phyloP scores from a whole-genome alignment of 2,888 invertebrate genomes.

The Agrochola lychnidis region DNA sequence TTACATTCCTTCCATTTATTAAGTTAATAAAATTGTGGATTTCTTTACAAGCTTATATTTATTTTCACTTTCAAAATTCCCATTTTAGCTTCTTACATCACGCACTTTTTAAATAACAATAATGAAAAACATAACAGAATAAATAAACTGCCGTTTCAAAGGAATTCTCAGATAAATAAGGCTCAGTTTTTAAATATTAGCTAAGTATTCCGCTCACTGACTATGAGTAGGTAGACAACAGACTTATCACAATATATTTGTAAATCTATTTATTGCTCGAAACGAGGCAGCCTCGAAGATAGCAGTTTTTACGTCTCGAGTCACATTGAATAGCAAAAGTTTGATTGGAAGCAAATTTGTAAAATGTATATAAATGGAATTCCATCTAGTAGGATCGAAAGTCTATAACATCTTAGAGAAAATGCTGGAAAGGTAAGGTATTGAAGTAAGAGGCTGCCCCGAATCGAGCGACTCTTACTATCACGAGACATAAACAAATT shows the following conservation, averaged over 20 bases:
- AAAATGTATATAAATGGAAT: background rate
- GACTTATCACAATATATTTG: constrained; percentile 25
- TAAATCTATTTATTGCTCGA: constrained; percentile 7
- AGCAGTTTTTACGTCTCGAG: constrained; percentile 1
- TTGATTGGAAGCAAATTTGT: background rate
- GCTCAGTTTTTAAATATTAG: constrained; percentile 60
- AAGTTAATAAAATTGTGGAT: constrained; percentile 41
- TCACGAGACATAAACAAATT: constrained; percentile 29
- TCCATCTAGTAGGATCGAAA: background rate
- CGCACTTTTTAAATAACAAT: background rate
- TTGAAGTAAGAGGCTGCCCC: constrained; percentile 15
- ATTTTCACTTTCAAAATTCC: constrained; percentile 20
- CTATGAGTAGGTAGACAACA: constrained; percentile 38
- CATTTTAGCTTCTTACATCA: constrained; percentile 23
- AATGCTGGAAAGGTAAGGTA: background rate
- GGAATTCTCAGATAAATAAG: constrained; percentile 42
- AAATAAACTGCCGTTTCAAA: constrained; percentile 46
- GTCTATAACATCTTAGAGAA: background rate
- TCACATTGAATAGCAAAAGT: background rate
- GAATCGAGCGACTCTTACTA: constrained; percentile 20
- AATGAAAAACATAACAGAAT: background rate
- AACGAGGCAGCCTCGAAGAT: constrained; percentile 24
- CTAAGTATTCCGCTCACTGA: constrained; percentile 59
- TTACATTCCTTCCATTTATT: constrained; percentile 64
- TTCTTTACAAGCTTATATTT: constrained; percentile 39